Conservation (phyloP, 1,140 invertebrate genomes). For the Tenebrio molitor region DNA sequence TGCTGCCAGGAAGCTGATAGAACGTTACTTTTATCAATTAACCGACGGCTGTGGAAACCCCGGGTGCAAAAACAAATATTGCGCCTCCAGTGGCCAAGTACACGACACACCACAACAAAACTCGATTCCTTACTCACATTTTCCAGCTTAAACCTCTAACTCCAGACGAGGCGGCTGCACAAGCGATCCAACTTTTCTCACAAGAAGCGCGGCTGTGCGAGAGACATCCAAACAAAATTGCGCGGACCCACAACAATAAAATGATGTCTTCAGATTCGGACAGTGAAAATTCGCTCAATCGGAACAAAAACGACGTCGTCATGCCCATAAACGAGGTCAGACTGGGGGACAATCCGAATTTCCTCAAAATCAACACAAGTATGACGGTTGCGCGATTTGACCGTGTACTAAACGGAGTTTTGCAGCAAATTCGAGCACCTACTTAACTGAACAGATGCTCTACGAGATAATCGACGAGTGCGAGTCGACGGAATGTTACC, state of each 20-base stretch:
- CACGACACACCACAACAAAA: neutral
- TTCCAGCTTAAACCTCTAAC: conserved; percentile 78
- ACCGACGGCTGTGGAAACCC: conserved; percentile 91
- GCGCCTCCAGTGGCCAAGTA: conserved; percentile 90
- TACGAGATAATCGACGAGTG: conserved; percentile 77
- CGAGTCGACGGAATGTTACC: conserved; percentile 73
- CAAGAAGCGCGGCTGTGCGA: conserved; percentile 88
- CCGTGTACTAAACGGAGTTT: neutral
- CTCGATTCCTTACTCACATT: neutral
- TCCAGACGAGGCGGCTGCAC: conserved; percentile 89
- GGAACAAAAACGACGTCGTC: neutral
- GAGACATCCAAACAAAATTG: conserved; percentile 79
- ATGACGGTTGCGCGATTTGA: neutral
- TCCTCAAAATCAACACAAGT: conserved; percentile 13
- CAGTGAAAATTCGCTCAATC: conserved; percentile 1
- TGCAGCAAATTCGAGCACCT: conserved; percentile 59
- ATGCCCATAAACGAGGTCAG: conserved; percentile 8
- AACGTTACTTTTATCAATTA: conserved; percentile 93
- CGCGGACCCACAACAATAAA: conserved; percentile 69
- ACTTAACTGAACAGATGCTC: conserved; percentile 77
- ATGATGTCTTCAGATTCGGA: conserved; percentile 31
- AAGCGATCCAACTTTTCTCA: conserved; percentile 88
- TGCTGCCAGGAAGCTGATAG: conserved; percentile 89
- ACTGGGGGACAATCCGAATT: conserved; percentile 12
- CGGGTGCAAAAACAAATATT: conserved; percentile 86